Percentiles rank a stretch among this genome's conserved stretches.
Conservation (phyloP, 1,140 invertebrate genomes). For the Drosophila repleta region DNA sequence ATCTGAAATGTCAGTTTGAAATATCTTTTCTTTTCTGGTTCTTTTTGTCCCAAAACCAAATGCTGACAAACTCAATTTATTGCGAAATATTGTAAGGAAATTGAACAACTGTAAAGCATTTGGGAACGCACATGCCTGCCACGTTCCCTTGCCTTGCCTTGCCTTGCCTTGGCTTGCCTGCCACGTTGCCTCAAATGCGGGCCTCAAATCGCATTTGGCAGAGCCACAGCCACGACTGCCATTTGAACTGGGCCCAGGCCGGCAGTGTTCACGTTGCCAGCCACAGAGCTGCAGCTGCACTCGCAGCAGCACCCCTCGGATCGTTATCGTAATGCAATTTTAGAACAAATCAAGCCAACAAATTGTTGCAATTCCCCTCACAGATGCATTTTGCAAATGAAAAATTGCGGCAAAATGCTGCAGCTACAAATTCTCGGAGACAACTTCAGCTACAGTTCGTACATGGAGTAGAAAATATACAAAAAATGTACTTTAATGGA, state of each 20-base stretch:
- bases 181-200: conserved; percentile 9
- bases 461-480: no score
- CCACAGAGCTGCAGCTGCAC: conserved; percentile 10
- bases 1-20: neutral
- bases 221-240: conserved; percentile 7
- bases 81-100: conserved; percentile 34
- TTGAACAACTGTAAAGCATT: conserved; percentile 34
- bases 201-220: conserved; percentile 54
- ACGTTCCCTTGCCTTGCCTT: neutral
- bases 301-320: conserved; percentile 19
- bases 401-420: conserved; percentile 38
- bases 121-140: conserved; percentile 19
- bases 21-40: no score
- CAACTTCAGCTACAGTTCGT: neutral
- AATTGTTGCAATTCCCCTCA: conserved; percentile 44
- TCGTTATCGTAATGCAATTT: conserved; percentile 71
- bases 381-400: conserved; percentile 33
- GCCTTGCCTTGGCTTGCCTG: neutral
- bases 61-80: conserved; percentile 34
- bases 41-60: neutral
- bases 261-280: neutral
- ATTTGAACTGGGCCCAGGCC: conserved; percentile 1
- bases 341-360: conserved; percentile 66
- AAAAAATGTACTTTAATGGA: no score
- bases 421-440: neutral